Evolutionary conservation across 2,797 vertebrate species (phyloP), one percentile per base, ranked within the genome.

Genomic region (Brachymystax lenok): DNA sequence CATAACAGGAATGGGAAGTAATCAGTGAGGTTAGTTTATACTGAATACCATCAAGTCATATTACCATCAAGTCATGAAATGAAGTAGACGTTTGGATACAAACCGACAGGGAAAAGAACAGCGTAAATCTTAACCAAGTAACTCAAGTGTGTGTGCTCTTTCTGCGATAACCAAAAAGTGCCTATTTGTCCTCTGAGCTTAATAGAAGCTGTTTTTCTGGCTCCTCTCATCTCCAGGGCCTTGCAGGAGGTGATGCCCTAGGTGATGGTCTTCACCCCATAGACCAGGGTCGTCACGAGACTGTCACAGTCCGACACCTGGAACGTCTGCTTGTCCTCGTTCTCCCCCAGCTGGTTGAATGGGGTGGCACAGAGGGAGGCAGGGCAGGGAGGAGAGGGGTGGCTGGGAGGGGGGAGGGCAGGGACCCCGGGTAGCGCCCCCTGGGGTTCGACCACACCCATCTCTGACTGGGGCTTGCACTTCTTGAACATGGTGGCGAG

Each of bases 241-340:
- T 99, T 99, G 89, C 98, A 99, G 0, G 98, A 99, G 0, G 97
- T 99, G 87, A 99, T 99, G 68, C 98, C 98, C 98, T 98, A 99
- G 0, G 98, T 99, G 84, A 99, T 99, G 0, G 98, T 99, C 94
- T 99, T 99, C 82, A 99, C 98, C 0, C 98, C 98, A 1, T 98
- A 99, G 51, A 99, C 98, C 87, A 99, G 86, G 0, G 98, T 99
- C 87, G 99, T 99, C 0, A 99, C 98, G 76, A 99, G 87, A 87
- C 98, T 99, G 61, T 98, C 95, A 83, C 98, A 99, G 82, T 99
- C 98, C 0, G 97, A 98, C 88, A 99, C 98, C 86, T 99, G 98
- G 84, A 99, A 98, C 0, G 97, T 99, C 88, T 99, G 98, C 77
- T 99, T 99, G 84, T 99, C 98, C 67, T 99, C 98, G 69, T 99